Percentiles rank a stretch among this genome's conserved stretches.
These are phyloP conservation scores for Palythoa grandis DNA, from an alignment of 92 coral and sea anemone genomes.

Conservation along the genomic window DNA sequence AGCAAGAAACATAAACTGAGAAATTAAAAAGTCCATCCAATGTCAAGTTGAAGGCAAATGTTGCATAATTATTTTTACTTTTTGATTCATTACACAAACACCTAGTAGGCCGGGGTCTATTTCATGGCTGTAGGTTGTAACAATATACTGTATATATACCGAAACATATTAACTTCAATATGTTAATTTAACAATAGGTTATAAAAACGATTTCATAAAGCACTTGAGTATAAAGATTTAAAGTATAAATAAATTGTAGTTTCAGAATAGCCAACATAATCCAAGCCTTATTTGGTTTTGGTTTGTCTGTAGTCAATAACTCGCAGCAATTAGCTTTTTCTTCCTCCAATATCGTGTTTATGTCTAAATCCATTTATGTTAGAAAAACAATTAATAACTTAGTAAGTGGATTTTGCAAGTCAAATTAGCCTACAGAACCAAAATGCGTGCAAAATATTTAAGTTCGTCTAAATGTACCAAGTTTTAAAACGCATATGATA, in stretches of 20 bases:
- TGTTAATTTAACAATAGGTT: not conserved
- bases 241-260: not conserved
- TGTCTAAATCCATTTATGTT: not conserved
- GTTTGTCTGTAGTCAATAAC: not conserved
- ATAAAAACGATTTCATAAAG: not conserved
- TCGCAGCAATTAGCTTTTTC: not conserved
- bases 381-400: conserved; percentile 5
- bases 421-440: not conserved
- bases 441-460: not conserved
- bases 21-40: too few species aligned
- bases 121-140: too few species aligned
- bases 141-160: too few species aligned
- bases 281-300: conserved; percentile 23
- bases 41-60: too few species aligned
- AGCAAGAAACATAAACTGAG: too few species aligned
- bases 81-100: too few species aligned
- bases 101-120: too few species aligned
- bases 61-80: too few species aligned
- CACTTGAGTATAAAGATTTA: not conserved
- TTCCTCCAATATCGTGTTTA: not conserved
- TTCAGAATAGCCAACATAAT: not conserved
- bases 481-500: not conserved
- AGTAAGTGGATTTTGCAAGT: not conserved
- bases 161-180: not conserved
- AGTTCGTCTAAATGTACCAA: not conserved